phyloP scores from a whole-genome alignment of 1,140 invertebrate genomes.

The Choristoneura fumiferana region DNA sequence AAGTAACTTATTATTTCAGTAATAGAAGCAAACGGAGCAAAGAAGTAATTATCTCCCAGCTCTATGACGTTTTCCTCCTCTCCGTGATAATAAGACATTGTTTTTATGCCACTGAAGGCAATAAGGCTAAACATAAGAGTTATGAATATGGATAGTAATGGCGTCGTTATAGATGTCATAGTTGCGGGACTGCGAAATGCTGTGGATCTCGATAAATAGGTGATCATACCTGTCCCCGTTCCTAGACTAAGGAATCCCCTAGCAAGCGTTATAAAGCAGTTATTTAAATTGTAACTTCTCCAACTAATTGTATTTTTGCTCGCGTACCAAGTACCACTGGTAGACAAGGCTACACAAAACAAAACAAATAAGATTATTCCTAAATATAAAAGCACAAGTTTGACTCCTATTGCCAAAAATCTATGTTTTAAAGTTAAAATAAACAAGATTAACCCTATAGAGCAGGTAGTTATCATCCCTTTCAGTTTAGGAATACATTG shows the following conservation, averaged over 20 bases:
- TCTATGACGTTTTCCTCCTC: constrained; percentile 60
- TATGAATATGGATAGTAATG: constrained; percentile 48
- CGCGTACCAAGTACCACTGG: constrained; percentile 57
- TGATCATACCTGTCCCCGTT: constrained; percentile 52
- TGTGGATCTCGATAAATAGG: constrained; percentile 49
- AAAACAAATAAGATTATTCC: constrained; percentile 45
- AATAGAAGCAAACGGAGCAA: constrained; percentile 49
- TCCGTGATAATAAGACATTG: constrained; percentile 62
- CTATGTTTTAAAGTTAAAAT: constrained; percentile 52
- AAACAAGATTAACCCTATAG: constrained; percentile 35
- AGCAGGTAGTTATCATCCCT: constrained; percentile 34
- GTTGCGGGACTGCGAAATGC: constrained; percentile 60
- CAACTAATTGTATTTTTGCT: constrained; percentile 43
- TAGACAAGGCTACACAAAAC: constrained; percentile 54
- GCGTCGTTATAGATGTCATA: constrained; percentile 50
- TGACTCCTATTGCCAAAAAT: constrained; percentile 42
- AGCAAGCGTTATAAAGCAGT: constrained; percentile 37
- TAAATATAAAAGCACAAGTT: constrained; percentile 43
- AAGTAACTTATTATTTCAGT: constrained; percentile 59
- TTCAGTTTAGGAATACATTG: constrained; percentile 49
- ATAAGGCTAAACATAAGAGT: constrained; percentile 47
- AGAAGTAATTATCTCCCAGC: constrained; percentile 46
- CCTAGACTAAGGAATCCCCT: constrained; percentile 51
- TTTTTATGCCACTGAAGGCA: constrained; percentile 56
- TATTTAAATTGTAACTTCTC: constrained; percentile 33